These are phyloP conservation scores for Seriola aureovittata DNA, from an alignment of 2,113 vertebrate species.

Conservation along the genomic window DNA sequence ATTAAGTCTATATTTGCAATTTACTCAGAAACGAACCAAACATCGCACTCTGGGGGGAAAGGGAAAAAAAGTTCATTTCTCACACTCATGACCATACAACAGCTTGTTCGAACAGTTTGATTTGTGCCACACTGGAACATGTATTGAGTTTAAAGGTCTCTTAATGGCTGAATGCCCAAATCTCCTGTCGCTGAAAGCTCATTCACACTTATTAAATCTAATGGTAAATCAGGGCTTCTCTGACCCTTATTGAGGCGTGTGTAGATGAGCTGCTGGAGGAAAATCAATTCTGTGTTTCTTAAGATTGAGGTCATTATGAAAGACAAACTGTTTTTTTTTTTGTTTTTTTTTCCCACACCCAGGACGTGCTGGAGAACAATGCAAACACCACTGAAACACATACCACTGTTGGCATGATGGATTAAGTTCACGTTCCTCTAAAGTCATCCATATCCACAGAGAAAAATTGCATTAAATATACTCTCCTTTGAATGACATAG, in stretches of 20 bases:
- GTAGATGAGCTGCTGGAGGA: slow-evolving; percentile 11
- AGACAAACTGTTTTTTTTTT: not conserved
- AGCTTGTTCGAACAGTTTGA: slow-evolving; percentile 38
- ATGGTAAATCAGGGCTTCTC: slow-evolving; percentile 33
- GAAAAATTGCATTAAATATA: slow-evolving; percentile 51
- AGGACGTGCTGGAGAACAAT: slow-evolving; percentile 16
- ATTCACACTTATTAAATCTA: slow-evolving; percentile 48
- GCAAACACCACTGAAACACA: not conserved
- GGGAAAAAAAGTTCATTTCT: slow-evolving; percentile 25
- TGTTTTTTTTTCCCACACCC: no score
- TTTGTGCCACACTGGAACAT: slow-evolving; percentile 46
- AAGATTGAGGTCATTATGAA: slow-evolving; percentile 24
- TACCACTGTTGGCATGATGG: not conserved
- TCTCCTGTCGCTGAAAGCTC: slow-evolving; percentile 36
- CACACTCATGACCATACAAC: slow-evolving; percentile 35
- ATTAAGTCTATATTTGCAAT: slow-evolving; percentile 44
- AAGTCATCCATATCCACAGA: slow-evolving; percentile 3
- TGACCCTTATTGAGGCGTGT: slow-evolving; percentile 46
- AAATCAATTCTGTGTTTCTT: slow-evolving; percentile 45
- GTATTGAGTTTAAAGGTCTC: slow-evolving; percentile 41
- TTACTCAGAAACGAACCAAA: slow-evolving; percentile 17
- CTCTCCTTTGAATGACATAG: slow-evolving; percentile 47
- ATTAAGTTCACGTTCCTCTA: slow-evolving; percentile 7
- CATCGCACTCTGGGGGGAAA: slow-evolving; percentile 20
- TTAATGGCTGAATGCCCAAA: slow-evolving; percentile 50